Base-by-base conservation (phyloP, 92 coral and sea anemone species). In the Metridium senile region DNA sequence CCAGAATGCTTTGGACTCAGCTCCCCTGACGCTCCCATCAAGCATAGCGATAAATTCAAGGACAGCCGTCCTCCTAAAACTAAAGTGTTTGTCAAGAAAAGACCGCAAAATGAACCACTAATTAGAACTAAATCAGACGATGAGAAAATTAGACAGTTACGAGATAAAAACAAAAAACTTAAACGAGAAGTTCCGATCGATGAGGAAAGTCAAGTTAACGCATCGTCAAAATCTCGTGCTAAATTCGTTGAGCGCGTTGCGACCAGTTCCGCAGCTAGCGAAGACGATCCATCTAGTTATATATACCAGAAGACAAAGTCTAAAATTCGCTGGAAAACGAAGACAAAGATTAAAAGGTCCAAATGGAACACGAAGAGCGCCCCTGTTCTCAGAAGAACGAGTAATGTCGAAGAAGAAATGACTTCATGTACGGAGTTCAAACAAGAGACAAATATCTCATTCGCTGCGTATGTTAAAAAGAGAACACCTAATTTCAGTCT, bases 391-490 rank as follows among this genome's bases (percentile, higher is more conserved):
- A 63, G 69, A 63, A 26, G 45, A 63, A 63, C 22, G 31, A 26
- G 22, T 54, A 54, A 54, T 54, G 61, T 9, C 35, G 45, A 63
- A 9, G 69, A 63, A 31, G 45, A 3, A 28, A 63, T 31, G 39
- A 29, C 69, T 0, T 63, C 69, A 20, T 63, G 43, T 28, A 52
- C 66, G 8, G 78, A 29, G 19, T 57, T 57, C 68, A 45, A 52
- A 32, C 68, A 75, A 32, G 93, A 91, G 62, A 79, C 93, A 18
- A 85, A 90, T 20, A 81, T 91, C n/a, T 91, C 97, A 0, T 91
- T 91, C 29, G 91, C 93, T 16, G 84, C 97, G 0, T 87, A 88
- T 62, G 89, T 91, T 30, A 88, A 90, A 66, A 78, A 93, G 32
- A 81, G 89, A 61, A 81, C 88, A 51, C 93, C 91, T 7, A 66